Conservation (phyloP, 2,113 vertebrate species). For the Ariopsis seemanni region DNA sequence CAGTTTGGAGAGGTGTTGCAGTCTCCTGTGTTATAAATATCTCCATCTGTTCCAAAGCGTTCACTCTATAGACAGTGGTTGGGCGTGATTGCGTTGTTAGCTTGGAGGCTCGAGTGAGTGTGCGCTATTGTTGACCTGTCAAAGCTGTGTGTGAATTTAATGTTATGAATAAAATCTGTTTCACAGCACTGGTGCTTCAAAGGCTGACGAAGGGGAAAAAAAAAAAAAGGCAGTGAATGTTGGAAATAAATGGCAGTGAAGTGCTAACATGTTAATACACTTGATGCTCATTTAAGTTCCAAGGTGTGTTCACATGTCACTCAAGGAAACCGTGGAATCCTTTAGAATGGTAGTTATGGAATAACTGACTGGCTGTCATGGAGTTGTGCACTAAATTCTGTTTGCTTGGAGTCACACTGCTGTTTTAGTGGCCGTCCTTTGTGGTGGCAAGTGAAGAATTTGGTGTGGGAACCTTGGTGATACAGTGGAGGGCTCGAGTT, state of each 20-base stretch:
- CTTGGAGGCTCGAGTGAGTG: constrained; percentile 28
- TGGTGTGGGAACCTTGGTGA: not conserved
- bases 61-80: constrained; percentile 35
- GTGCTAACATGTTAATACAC: not conserved
- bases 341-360: not conserved
- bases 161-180: constrained; percentile 15
- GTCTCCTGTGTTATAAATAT: constrained; percentile 42
- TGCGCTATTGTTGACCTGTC: constrained; percentile 20
- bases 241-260: not conserved
- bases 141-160: not conserved
- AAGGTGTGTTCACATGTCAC: not conserved
- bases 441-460: not conserved
- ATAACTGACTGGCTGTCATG: not conserved
- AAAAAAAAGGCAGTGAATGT: too few species aligned
- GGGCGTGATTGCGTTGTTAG: constrained; percentile 25
- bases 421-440: not conserved
- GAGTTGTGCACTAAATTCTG: not conserved
- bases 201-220: too few species aligned
- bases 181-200: not conserved
- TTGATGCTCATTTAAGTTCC: not conserved
- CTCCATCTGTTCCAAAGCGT: constrained; percentile 34
- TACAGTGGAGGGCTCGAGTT: accelerated
- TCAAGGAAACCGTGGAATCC: not conserved
- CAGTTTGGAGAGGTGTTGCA: constrained; percentile 29
- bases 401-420: not conserved